A percentile compares a stretch with the other conserved stretches of the same genome.
Conservation (phyloP, 2,888 invertebrate genomes). For the Ormyrus pomaceus region DNA sequence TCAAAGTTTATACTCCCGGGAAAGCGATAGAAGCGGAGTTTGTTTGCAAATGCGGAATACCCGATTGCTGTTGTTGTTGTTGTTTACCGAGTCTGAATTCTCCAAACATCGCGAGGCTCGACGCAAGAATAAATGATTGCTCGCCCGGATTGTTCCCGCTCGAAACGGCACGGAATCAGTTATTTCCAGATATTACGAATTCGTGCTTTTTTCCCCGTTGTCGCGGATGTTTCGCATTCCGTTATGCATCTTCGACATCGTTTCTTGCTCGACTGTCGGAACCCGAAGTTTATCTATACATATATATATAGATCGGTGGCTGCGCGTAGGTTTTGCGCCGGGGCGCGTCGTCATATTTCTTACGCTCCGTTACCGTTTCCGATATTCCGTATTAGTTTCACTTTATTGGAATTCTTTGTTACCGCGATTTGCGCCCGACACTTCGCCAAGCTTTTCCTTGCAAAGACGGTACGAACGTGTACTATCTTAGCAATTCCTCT, state of each 20-base stretch:
- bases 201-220: background rate
- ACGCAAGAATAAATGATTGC: background rate
- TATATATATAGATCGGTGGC: background rate
- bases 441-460: background rate
- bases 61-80: background rate
- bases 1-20: background rate
- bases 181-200: too few species aligned
- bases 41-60: background rate
- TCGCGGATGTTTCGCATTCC: too few species aligned
- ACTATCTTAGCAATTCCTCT: conserved; percentile 43
- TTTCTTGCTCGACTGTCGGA: too few species aligned
- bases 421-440: conserved; percentile 35
- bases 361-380: conserved; percentile 47
- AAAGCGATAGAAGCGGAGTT: conserved; percentile 1
- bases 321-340: background rate
- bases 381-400: conserved; percentile 56
- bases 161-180: too few species aligned
- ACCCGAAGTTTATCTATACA: background rate
- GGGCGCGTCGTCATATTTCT: conserved; percentile 40
- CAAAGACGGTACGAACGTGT: background rate
- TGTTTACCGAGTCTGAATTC: background rate
- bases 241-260: too few species aligned
- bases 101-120: background rate
- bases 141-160: too few species aligned
- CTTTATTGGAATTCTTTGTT: conserved; percentile 58